Evolutionary conservation across 2,113 vertebrate genomes (phyloP).

Genomic region (Boulengeromyrus knoepffleri): DNA sequence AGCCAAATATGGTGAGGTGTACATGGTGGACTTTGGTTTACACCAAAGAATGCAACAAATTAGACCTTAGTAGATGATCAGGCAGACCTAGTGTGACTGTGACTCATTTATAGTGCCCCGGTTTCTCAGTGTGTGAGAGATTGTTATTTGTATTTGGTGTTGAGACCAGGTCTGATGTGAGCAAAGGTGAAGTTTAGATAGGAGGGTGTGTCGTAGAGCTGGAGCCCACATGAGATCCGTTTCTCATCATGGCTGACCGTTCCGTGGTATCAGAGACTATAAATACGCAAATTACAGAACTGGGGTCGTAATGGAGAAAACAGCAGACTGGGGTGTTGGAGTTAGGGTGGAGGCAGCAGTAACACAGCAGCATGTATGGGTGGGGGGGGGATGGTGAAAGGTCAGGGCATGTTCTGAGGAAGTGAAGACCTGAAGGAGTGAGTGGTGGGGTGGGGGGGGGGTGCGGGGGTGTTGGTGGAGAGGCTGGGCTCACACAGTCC

Average conservation of each 20-base stretch:
- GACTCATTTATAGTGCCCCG: neutral
- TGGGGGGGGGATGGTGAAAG: neutral
- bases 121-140: neutral
- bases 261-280: neutral
- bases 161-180: neutral
- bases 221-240: neutral
- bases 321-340: neutral
- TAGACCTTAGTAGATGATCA: neutral
- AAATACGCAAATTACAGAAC: neutral
- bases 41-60: neutral
- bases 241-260: neutral
- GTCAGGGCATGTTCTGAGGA: neutral
- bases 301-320: neutral
- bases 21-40: neutral
- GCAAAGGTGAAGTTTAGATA: neutral
- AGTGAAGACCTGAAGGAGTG: neutral
- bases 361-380: neutral
- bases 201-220: neutral
- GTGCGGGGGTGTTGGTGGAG: too few relatives aligned
- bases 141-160: neutral
- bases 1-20: neutral
- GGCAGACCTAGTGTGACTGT: neutral
- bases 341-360: neutral
- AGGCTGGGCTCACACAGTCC: neutral
- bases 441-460: neutral